A percentile compares a stretch with the other conserved stretches of the same genome.
These are phyloP conservation scores for Ammospiza caudacuta DNA, from an alignment of 2,113 vertebrate genomes.

Conservation along the genomic window DNA sequence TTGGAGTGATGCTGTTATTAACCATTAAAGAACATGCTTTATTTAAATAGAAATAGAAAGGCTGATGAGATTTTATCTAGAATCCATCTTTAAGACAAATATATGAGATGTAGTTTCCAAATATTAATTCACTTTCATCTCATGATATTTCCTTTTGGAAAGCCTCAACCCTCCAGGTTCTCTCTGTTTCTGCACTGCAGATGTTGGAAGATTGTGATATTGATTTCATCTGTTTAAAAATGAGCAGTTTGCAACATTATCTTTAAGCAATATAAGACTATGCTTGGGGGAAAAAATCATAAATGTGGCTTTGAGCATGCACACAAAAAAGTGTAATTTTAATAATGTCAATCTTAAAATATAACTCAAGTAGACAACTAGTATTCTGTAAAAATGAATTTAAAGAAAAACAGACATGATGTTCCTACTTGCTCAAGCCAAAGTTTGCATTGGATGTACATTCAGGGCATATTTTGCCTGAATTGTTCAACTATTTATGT, in stretches of 20 bases:
- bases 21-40: not conserved
- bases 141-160: conserved; percentile 36
- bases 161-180: not conserved
- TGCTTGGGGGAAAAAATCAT: rapidly evolving
- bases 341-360: not conserved
- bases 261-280: not conserved
- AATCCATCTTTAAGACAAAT: not conserved
- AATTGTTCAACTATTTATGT: conserved; percentile 31
- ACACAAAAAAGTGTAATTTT: not conserved
- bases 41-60: not conserved
- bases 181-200: conserved; percentile 7
- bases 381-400: not conserved
- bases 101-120: not conserved
- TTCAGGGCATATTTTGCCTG: conserved; percentile 1
- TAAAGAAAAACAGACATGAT: conserved; percentile 18
- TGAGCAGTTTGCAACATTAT: not conserved
- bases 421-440: conserved; percentile 19
- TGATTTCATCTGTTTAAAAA: conserved; percentile 28
- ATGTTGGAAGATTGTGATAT: not conserved
- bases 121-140: not conserved
- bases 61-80: not conserved
- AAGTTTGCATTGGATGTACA: conserved; percentile 46
- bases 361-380: not conserved
- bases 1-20: not conserved
- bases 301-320: not conserved